Base-by-base conservation (phyloP, 2,888 invertebrate species). In the Rutpela maculata region DNA sequence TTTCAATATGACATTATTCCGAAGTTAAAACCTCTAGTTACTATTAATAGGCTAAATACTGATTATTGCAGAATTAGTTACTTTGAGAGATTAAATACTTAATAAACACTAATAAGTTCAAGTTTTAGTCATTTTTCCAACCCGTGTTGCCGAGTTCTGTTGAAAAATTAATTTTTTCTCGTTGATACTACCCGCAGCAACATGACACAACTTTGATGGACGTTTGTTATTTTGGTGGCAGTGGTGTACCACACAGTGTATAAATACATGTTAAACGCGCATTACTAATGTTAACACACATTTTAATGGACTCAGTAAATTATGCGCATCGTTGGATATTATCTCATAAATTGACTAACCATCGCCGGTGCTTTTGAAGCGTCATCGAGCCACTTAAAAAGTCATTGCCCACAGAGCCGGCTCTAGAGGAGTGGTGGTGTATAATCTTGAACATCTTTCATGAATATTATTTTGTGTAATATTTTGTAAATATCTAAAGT, bases 311-410 rank as follows among this genome's bases (percentile, higher is more conserved):
- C 6, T 35, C 63, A 1, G 67, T 67, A 67, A 67, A 67, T 67
- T 67, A 67, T 26, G 26, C 67, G 22, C 22, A 67, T 67, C 67
- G 50, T 55, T 19, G 18, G 17, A 55, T 67, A 43, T 55, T 55
- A 22, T 55, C 67, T 43, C 43, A 50, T 67, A 67, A 67, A 67
- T 67, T 50, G 50, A 50, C 17, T 43, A 50, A n/a, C 15, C n/a
- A 18, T 35, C 17, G 19, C 35, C 67, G 67, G 67, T 11, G 50
- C 67, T 43, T 67, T 67, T 67, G 67, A 67, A 43, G 63, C 31
- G 26, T 50, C 67, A 15, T 55, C 17, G 17, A 35, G 18, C 50
- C 67, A 67, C 67, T 67, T 67, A 43, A 67, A n/a, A 67, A 67
- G 50, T 43, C 67, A 67, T 67, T 43, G 19, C n/a, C 17, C 35